These are phyloP conservation scores for Nasonia longicornis DNA, from an alignment of 1,140 invertebrate species.

Conservation along the genomic window DNA sequence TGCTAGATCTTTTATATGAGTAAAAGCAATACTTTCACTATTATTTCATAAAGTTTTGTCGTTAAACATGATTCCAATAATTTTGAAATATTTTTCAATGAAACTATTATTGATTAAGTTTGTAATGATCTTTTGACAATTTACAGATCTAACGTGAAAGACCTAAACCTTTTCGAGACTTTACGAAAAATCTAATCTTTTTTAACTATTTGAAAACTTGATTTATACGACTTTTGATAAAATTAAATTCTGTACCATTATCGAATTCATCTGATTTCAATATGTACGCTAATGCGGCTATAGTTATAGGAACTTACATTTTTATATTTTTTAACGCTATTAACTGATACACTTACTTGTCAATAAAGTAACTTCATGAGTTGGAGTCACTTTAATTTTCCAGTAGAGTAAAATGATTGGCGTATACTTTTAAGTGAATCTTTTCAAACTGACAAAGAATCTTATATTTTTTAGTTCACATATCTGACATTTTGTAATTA, in stretches of 20 bases:
- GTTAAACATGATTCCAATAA: too few relatives aligned
- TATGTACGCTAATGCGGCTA: not conserved
- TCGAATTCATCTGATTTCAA: not conserved
- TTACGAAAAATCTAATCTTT: not conserved
- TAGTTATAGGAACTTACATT: not conserved
- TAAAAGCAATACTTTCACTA: not conserved
- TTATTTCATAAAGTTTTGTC: not conserved
- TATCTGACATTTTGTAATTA: not conserved
- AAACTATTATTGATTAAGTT: too few relatives aligned
- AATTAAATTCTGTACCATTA: not conserved
- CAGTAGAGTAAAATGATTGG: not conserved
- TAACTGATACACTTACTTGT: conserved; percentile 5
- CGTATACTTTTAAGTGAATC: conserved; percentile 6
- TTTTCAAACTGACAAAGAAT: not conserved
- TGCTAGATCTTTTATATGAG: not conserved
- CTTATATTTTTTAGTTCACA: not conserved
- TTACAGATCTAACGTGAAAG: not conserved
- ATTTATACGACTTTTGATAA: not conserved
- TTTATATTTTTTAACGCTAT: not conserved
- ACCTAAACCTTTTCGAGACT: conserved; percentile 6
- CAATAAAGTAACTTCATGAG: not conserved
- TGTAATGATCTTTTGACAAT: too few relatives aligned
- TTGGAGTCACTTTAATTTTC: not conserved
- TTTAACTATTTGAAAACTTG: not conserved
- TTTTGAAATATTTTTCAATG: too few relatives aligned